Evolutionary conservation across 1,140 invertebrate species (phyloP).

Genomic region (Bombus picipes): DNA sequence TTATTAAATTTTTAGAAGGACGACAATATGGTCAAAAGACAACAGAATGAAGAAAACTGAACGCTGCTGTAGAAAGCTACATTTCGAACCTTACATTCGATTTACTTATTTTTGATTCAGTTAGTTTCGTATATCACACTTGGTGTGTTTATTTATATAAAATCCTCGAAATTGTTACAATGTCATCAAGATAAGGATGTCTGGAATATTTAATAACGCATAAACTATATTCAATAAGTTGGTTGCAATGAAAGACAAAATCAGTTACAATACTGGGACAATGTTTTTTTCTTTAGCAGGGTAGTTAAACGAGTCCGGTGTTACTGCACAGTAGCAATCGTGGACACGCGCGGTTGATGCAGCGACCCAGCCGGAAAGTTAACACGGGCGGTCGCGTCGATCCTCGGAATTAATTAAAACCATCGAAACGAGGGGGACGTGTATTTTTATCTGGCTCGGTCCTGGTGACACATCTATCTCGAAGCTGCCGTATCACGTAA

Average conservation of each 20-base stretch:
- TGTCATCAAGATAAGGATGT: neutral
- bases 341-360: constrained; percentile 61
- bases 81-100: neutral
- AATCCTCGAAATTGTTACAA: neutral
- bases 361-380: constrained; percentile 54
- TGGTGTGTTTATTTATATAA: neutral
- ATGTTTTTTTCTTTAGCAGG: neutral
- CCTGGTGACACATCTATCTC: constrained; percentile 70
- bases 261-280: neutral
- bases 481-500: constrained; percentile 56
- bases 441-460: constrained; percentile 78
- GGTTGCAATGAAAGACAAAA: neutral
- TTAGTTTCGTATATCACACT: neutral
- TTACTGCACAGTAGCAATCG: constrained; percentile 58
- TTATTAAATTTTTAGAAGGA: neutral
- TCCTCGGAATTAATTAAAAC: constrained; percentile 70
- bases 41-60: no score
- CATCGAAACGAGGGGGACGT: constrained; percentile 68
- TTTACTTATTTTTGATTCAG: no score
- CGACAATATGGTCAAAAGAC: no score
- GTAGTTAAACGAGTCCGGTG: constrained; percentile 23
- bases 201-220: neutral
- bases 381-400: constrained; percentile 65
- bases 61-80: no score
- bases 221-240: no score